phyloP scores from a whole-genome alignment of 35 echinoderm and acorn worm species.

The Stichopus chloronotus region DNA sequence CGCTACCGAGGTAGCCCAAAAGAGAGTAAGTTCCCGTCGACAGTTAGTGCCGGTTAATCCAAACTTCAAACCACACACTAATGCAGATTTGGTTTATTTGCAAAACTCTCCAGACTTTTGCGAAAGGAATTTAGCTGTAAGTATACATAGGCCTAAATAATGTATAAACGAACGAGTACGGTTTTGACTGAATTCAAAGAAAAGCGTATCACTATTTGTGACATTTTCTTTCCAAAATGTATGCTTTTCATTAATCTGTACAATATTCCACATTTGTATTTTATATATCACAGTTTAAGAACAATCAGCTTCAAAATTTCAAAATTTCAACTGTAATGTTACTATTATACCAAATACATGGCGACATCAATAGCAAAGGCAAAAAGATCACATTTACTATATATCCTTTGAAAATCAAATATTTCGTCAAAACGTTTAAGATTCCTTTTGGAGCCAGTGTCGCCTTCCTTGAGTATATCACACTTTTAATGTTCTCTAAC shows the following conservation, averaged over 20 bases:
- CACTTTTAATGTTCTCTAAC: no score
- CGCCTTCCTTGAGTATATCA: no score
- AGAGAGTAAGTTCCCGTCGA: conserved; percentile 50
- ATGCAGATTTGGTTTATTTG: conserved; percentile 87
- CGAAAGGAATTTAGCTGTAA: conserved; percentile 77
- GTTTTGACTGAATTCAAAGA: background rate
- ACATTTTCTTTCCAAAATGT: background rate
- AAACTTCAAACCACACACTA: conserved; percentile 88
- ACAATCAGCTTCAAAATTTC: no score
- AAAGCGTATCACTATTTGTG: background rate
- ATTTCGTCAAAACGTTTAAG: no score
- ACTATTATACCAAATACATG: no score
- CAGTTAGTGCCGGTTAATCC: conserved; percentile 79
- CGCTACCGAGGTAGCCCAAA: conserved; percentile 85
- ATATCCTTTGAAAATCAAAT: no score
- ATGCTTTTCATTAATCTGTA: background rate
- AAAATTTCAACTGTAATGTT: no score
- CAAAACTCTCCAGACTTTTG: conserved; percentile 95
- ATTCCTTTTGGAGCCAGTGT: no score
- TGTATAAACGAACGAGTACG: background rate
- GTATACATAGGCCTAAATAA: background rate
- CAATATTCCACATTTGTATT: no score
- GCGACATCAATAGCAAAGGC: no score
- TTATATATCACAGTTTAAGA: no score
- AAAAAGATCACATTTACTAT: no score